Evolutionary conservation across 1,140 invertebrate species (phyloP), one percentile per base, ranked within the genome.

Genomic region (Microplitis mediator): DNA sequence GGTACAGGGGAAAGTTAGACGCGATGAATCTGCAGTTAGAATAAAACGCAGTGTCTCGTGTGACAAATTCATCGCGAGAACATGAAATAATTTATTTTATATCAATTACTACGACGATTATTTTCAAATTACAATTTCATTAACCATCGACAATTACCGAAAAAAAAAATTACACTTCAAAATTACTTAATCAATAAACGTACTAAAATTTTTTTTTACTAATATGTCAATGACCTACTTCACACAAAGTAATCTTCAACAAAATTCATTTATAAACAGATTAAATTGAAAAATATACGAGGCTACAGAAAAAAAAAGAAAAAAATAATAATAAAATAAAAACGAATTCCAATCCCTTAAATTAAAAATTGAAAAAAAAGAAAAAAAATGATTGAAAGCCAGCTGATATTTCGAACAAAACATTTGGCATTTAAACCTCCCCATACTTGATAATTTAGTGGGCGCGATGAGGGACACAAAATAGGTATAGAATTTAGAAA

Each of bases 51-150:
- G 13, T 60, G 36, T 39, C 13, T 72, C 36, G 52, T 63, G 62
- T 67, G 35, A 72, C 64, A 72, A 72, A 72, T 58, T 62, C 60
- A 62, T 62, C 32, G 31, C 60, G 34, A 39, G 11, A 36, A 31
- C 32, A 62, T 36, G 56, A 60, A 60, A 32, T 32, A 60, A 60
- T 60, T n/a, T 60, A 31, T n/a, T 54, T 54, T 3, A 14, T 3
- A n/a, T 11, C 3, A n/a, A 2, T 50, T 50, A 0, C 6, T 9
- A 50, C 6, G 6, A 50, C 6, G 2, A 50, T 14, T 54, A 54
- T 54, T n/a, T 54, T 54, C 13, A 23, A 23, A 23, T 23, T 50
- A 50, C 2, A 6, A 50, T 8, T 50, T 54, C n/a, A 54, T 13
- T 4, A n/a, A 54, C 14, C n/a, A 14, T 54, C 9, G 16, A 54